Base-by-base conservation (phyloP, 2,797 vertebrate species). In the Myripristis jacobus region DNA sequence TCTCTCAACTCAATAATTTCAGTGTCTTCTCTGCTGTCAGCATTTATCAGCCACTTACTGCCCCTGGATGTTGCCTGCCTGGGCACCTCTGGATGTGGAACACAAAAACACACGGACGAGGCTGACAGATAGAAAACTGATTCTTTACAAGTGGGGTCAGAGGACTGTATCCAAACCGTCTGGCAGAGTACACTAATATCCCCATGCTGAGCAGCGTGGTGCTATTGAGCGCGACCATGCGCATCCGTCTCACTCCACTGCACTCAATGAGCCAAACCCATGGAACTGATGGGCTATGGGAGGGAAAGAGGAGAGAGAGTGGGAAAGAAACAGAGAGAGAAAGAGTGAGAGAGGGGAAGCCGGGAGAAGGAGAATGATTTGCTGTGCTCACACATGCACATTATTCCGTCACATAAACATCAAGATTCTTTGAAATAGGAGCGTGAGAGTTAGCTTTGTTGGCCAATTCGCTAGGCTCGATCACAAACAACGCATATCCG, bases 121-220 rank as follows among this genome's bases (percentile, higher is more conserved):
- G 59, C 75, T 87, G 89, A 90, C 85, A 85, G 87, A 83, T 75
- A 86, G 81, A 83, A 90, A 86, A 87, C 79, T 79, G 80, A 87
- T 90, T 91, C 86, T 90, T 88, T 88, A 91, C 89, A 93, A 91
- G 85, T 73, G 81, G 85, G 90, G 87, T 93, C 89, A 90, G 87
- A 86, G 81, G 77, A 84, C 84, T 85, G 84, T 85, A 87, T 85
- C 86, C 82, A 83, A 89, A 83, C 77, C 71, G 77, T 88, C 79
- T 88, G 87, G 85, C 82, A 84, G 88, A 82, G 85, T 86, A 91
- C 89, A 88, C 89, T 85, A 87, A 92, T 87, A 86, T 92, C 89
- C 88, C 85, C 75, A 62, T 89, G 86, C 88, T 85, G 88, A 88
- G 86, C 87, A 69, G 80, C 36, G 80, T 75, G 86, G 83, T 77